Evolutionary conservation across 2,888 invertebrate genomes (phyloP), one percentile per base, ranked within the genome.

Genomic region (Acholoe squamosa): DNA sequence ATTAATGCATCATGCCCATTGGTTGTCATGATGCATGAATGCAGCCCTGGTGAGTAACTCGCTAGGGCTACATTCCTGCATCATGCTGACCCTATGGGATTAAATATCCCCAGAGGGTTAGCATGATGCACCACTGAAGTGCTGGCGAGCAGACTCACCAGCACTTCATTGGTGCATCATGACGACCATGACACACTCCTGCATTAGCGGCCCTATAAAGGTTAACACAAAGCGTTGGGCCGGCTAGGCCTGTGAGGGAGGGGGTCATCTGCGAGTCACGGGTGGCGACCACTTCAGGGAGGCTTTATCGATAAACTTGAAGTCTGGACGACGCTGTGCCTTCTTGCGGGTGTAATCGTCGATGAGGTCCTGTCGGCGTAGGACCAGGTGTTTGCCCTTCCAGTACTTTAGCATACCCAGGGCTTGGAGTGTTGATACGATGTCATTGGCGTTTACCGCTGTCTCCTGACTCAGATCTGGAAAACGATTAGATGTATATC

Each of bases 361-460:
- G 93, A 99, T 97, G 91, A 99, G 98, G 96, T 99, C 99, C 97
- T 98, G 98, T 96, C 98, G 98, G 96, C 98, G 99, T 90, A 99
- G 97, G 89, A 99, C 98, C 94, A 99, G 98, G 96, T 99, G 99
- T 96, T 99, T 98, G 91, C 99, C 99, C 96, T 99, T 99, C 99
- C 99, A 99, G 96, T 99, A 99, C 96, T 99, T 99, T 97, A 99
- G 98, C 97, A 99, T 98, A 12, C 99, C 99, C 92, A 99, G 96
- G 28, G 98, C 98, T 95, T 99, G 99, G 76, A 99, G 96, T 3
- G 99, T 99, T 93, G 99, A 99, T 34, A 99, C 98, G 92, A 99
- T 99, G 96, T 99, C 99, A 95, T 99, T 99, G 0, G 98, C 98
- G 94, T 99, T 98, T 93, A 99, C 98, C 28, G 99, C 99, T 96